Evolutionary conservation across 2,797 vertebrate species (phyloP).

Genomic region (Lepus oiostolus): DNA sequence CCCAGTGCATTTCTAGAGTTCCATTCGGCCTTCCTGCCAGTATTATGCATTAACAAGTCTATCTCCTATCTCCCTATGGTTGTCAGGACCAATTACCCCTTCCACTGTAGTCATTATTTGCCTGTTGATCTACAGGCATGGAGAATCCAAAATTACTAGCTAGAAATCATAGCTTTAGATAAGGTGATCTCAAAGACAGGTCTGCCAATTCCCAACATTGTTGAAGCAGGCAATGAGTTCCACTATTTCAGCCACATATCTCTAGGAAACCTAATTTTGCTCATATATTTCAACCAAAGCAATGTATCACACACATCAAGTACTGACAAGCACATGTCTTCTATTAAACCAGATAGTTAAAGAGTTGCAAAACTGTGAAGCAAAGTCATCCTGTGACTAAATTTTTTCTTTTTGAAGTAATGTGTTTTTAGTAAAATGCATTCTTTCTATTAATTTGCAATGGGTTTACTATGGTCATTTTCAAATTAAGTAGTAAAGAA

Average conservation of each 20-base stretch:
- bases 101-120: background rate
- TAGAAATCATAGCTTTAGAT: background rate
- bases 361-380: background rate
- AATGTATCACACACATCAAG: background rate
- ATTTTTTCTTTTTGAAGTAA: background rate
- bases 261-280: background rate
- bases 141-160: background rate
- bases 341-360: background rate
- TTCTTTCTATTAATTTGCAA: background rate
- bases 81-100: background rate
- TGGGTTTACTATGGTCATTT: background rate
- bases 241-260: slow-evolving; percentile 16
- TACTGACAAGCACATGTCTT: background rate
- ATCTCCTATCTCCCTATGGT: background rate
- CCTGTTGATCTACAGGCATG: background rate
- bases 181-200: background rate
- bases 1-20: background rate
- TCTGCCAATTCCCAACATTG: background rate
- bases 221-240: background rate
- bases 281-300: background rate
- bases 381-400: background rate
- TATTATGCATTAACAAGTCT: background rate
- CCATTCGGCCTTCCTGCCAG: background rate
- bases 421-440: background rate
- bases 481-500: background rate